Evolutionary conservation across 2,888 invertebrate species (phyloP), one percentile per base, ranked within the genome.

Genomic region (Chrysodeixis includens): DNA sequence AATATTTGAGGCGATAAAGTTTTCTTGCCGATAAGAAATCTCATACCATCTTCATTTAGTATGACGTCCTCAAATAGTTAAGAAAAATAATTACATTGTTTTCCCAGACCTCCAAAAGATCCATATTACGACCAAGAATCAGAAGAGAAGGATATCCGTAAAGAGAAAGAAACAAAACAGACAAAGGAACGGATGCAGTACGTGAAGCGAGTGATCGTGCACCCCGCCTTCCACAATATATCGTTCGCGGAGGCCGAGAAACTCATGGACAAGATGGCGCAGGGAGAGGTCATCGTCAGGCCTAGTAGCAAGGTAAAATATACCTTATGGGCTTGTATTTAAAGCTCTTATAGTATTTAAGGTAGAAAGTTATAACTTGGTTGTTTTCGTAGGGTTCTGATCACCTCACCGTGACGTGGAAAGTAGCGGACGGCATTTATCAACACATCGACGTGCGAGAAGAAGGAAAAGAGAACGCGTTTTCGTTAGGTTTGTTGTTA

Each of bases 341-440:
- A 20, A 30, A 40, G 30, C 46, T 12, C 60, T 26, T 18, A 26
- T 69, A 16, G 78, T 87, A 85, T 1, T 79, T 94, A 96, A 99
- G 99, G 51, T 0, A n/a, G n/a, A 40, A 51, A 30, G n/a, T 49
- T 16, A 22, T 20, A 46, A 40, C 44, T 14, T 62, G 26, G n/a
- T 30, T 69, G 16, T 79, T 71, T 14, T 87, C 85, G 1, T 80
- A 95, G 96, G 99, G 99, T 51, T 96, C 97, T 0, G 98, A 99
- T 90, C 99, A 99, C 91, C 93, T 99, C 73, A 99, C 99, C 0
- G 98, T 99, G 1, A 99, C 99, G 0, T 99, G 99, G 99, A 99
- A 99, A 92, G 99, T 99, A 1, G 96, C 98, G 0, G 98, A 99
- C 56, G 97, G 97, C 26, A 97, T 99, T 78, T 98, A 98, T 87